phyloP scores from a whole-genome alignment of 2,888 invertebrate genomes.

The Sphaerophoria taeniata region DNA sequence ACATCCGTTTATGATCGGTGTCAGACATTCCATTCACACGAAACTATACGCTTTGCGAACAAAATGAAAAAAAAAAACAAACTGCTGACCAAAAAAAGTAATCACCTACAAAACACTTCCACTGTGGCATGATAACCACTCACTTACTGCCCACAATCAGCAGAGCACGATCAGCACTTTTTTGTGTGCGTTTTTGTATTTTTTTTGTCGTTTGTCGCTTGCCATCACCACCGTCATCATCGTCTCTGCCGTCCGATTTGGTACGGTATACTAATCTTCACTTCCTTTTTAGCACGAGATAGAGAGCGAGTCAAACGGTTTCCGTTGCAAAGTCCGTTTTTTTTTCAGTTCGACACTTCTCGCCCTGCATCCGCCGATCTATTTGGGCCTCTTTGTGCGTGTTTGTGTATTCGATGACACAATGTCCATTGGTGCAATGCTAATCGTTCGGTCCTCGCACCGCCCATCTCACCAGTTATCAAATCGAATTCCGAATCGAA shows the following conservation, averaged over 20 bases:
- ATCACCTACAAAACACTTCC: slow-evolving; percentile 58
- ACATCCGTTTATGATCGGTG: slow-evolving; percentile 53
- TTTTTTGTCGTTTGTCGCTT: neutral
- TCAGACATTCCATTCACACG: slow-evolving; percentile 57
- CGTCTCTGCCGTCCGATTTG: neutral
- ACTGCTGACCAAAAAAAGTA: slow-evolving; percentile 56
- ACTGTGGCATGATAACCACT: slow-evolving; percentile 37
- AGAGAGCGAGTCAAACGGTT: slow-evolving; percentile 48
- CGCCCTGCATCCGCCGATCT: neutral
- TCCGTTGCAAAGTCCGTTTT: slow-evolving; percentile 60
- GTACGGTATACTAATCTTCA: slow-evolving; percentile 58
- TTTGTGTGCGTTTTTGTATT: neutral
- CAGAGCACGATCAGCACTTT: slow-evolving; percentile 50
- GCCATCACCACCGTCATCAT: neutral
- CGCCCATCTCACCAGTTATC: slow-evolving; percentile 42
- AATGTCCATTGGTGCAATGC: slow-evolving; percentile 23
- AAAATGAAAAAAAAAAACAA: slow-evolving; percentile 15
- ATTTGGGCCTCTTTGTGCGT: slow-evolving; percentile 16
- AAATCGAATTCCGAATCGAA: slow-evolving; percentile 34
- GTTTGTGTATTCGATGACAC: slow-evolving; percentile 5
- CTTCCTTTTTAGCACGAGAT: slow-evolving; percentile 67
- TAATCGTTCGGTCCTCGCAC: neutral
- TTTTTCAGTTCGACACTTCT: neutral
- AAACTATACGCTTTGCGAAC: neutral
- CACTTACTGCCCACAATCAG: slow-evolving; percentile 49